Evolutionary conservation across 2,797 vertebrate species (phyloP), one percentile per base, ranked within the genome.

Genomic region (Mus caroli): DNA sequence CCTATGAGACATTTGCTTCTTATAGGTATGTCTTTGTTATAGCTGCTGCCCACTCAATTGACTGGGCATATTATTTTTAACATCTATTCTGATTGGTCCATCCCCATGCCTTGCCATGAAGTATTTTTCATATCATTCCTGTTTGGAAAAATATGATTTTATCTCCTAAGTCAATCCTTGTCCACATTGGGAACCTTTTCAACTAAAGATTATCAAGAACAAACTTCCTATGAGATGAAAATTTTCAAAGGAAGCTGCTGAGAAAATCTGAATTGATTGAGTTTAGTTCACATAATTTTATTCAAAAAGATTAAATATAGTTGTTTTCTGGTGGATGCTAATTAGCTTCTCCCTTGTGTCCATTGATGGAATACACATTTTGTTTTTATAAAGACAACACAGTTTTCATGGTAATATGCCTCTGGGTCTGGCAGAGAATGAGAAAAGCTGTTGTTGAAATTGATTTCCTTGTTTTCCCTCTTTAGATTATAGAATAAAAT

Each of bases 331-430:
- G 77, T 88, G 43, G 78, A 93, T 97, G 88, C 91, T 95, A 97
- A 97, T 97, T 97, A 97, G 92, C 73, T 90, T 97, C 90, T 95
- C 96, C 91, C 95, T 90, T 77, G 94, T 95, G 95, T 91, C 95
- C 90, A 92, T 19, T 94, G 96, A 95, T 96, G 91, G 84, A 95
- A 88, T 84, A 93, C 82, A 95, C 82, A 95, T 95, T 97, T 96
- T 96, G 91, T 97, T 97, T 97, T 96, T 84, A 94, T 95, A 93
- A 96, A 96, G 90, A 92, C 92, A 97, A 88, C 94, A 93, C 56
- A 22, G 79, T 95, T 95, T 97, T 95, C 90, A 90, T 95, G 93
- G 73, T 69, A 95, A 95, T 88, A 24, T 94, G 96, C 94, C 84
- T 95, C 87, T 92, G 94, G 91, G 84, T 96, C 64, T 92, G 60